Conservation (phyloP, 2,888 invertebrate species). For the Eilema depressum region DNA sequence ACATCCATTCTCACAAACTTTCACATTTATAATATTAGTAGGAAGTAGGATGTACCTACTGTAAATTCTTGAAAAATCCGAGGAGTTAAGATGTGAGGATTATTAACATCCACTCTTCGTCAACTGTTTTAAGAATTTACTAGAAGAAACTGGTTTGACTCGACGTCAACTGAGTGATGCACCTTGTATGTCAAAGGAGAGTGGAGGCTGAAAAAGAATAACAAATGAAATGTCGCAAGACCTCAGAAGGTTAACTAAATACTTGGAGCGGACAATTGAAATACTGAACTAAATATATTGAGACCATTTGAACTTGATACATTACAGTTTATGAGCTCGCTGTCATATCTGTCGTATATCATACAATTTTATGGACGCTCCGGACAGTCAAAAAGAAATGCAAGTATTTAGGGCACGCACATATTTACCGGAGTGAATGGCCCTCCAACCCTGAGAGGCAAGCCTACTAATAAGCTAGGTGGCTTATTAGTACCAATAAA, state of each 20-base stretch:
- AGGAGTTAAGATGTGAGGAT: too few species aligned
- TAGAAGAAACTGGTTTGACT: too few species aligned
- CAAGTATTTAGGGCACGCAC: neutral
- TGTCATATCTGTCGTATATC: conserved; percentile 23
- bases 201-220: too few species aligned
- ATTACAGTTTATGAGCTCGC: conserved; percentile 25
- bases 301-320: conserved; percentile 19
- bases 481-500: too few species aligned
- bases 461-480: neutral
- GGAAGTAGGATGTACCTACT: too few species aligned
- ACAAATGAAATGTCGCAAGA: conserved; percentile 12
- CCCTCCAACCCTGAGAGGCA: neutral
- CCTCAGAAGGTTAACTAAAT: neutral
- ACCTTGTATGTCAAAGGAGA: too few species aligned
- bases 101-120: too few species aligned
- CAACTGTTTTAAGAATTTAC: too few species aligned
- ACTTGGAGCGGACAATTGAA: conserved; percentile 15
- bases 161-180: too few species aligned
- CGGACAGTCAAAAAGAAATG: neutral
- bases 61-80: too few species aligned
- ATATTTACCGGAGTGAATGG: neutral
- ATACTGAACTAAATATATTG: conserved; percentile 15
- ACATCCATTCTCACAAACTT: too few species aligned
- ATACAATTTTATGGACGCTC: conserved; percentile 4
- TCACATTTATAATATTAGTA: too few species aligned